Percentiles rank a stretch among this genome's conserved stretches.
Conservation (phyloP, 1,140 invertebrate species). For the Diabrotica virgifera region DNA sequence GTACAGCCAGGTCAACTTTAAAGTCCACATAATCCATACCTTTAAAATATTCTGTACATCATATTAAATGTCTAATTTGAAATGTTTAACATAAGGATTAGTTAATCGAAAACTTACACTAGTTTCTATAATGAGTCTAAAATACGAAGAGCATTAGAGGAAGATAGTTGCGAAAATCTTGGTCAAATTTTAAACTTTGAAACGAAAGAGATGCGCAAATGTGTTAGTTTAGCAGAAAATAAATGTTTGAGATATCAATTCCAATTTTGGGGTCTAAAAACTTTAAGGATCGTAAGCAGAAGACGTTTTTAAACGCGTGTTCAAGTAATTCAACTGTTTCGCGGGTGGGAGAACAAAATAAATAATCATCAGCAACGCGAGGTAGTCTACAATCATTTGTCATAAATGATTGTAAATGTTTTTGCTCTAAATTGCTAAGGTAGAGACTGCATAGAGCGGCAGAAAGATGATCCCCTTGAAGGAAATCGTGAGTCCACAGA, state of each 20-base stretch:
- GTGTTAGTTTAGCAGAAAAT: too few relatives aligned
- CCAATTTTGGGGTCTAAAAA: too few relatives aligned
- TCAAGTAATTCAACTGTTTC: constrained; percentile 11
- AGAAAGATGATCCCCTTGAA: constrained; percentile 24
- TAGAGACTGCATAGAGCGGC: constrained; percentile 23
- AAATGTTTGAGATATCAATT: too few relatives aligned
- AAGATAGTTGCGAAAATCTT: too few relatives aligned
- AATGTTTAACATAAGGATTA: constrained; percentile 20
- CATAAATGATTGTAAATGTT: constrained; percentile 10
- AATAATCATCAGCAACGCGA: constrained; percentile 24
- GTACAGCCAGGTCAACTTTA: constrained; percentile 23
- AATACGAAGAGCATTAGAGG: too few relatives aligned
- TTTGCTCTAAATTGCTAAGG: constrained; percentile 15
- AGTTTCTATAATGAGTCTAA: not conserved
- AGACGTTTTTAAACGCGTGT: not conserved
- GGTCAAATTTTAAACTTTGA: too few relatives aligned
- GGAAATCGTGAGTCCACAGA: constrained; percentile 22
- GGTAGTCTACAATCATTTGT: constrained; percentile 10
- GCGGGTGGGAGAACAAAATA: constrained; percentile 13
- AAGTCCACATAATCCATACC: constrained; percentile 21
- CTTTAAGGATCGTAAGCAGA: too few relatives aligned
- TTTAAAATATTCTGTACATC: constrained; percentile 22
- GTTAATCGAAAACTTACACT: constrained; percentile 12
- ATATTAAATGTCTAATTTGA: constrained; percentile 18
- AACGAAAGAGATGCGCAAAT: too few relatives aligned